Evolutionary conservation across 2,888 invertebrate genomes (phyloP), one percentile per base, ranked within the genome.

Genomic region (Folsomia manolachei): DNA sequence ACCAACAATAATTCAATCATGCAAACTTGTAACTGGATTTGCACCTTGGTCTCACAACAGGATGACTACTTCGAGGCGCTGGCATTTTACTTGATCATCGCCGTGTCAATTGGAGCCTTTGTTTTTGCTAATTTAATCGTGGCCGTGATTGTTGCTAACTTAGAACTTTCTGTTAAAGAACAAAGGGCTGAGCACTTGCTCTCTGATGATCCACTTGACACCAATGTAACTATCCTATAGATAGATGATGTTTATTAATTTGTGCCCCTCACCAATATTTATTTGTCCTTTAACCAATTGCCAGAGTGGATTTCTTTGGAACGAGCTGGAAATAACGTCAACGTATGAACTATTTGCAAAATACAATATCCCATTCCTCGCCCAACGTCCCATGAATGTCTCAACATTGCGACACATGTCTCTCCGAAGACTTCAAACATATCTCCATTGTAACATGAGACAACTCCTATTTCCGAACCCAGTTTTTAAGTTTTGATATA

Each of bases 51-150:
- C 51, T 27, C 26, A n/a, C n/a, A n/a, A n/a, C n/a, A 69, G 70
- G 21, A n/a, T 21, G 65, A 62, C 24, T 66, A 70, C 60, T 74
- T 74, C 61, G 63, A 56, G 0, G 66, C 73, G 0, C 61, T 76
- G 9, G 71, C 74, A 7, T 65, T 75, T 25, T 80, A 79, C 69
- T 71, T 81, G 0, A 71, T 81, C 1, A 61, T 81, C 7, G 73
- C 75, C 4, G 75, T 79, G 9, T 75, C 75, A 1, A 69, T 77
- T 27, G 81, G 79, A n/a, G 79, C 77, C 9, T 81, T 81, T 68
- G 77, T 81, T 1, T 81, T 81, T 65, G 77, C 81, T 11, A 81
- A 81, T 60, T 73, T 81, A 25, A 80, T 81, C 27, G 79, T 79
- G 18, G 79, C 79, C 9, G 79, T 77, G 11, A 74, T 77, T 52